These are phyloP conservation scores for Chaetophractus vellerosus DNA, from an alignment of 2,797 vertebrate genomes.

Conservation along the genomic window DNA sequence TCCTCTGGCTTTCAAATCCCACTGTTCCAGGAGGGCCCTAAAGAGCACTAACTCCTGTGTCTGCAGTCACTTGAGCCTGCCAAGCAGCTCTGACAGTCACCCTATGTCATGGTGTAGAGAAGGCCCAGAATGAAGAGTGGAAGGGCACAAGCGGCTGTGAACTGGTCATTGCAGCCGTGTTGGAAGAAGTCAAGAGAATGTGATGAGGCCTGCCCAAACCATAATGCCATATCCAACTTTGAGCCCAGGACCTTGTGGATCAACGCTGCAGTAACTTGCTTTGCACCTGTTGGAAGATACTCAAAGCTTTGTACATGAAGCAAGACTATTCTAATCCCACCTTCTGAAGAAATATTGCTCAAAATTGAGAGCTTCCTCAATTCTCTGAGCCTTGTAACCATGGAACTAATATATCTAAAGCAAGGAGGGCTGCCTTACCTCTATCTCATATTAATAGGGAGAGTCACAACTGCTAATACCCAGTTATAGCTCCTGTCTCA, in stretches of 20 bases:
- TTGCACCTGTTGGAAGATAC: neutral
- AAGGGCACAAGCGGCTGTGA: fast-evolving
- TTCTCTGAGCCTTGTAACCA: neutral
- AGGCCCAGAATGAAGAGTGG: neutral
- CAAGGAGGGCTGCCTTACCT: neutral
- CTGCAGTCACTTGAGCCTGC: neutral
- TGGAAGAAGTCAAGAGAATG: neutral
- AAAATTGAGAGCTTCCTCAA: neutral
- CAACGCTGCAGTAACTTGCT: neutral
- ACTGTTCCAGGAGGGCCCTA: neutral
- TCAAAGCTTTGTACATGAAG: neutral
- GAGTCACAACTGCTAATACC: neutral
- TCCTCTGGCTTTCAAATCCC: neutral
- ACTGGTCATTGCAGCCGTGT: fast-evolving
- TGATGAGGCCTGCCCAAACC: neutral
- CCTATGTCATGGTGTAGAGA: neutral
- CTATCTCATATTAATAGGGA: neutral
- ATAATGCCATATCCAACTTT: neutral
- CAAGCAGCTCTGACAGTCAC: neutral
- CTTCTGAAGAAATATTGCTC: neutral
- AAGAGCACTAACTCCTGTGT: neutral
- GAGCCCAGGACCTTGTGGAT: neutral
- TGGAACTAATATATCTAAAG: neutral
- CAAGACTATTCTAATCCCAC: neutral
- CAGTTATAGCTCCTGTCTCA: neutral